Evolutionary conservation across 2,113 vertebrate species (phyloP).

Genomic region (Ciconia maguari): DNA sequence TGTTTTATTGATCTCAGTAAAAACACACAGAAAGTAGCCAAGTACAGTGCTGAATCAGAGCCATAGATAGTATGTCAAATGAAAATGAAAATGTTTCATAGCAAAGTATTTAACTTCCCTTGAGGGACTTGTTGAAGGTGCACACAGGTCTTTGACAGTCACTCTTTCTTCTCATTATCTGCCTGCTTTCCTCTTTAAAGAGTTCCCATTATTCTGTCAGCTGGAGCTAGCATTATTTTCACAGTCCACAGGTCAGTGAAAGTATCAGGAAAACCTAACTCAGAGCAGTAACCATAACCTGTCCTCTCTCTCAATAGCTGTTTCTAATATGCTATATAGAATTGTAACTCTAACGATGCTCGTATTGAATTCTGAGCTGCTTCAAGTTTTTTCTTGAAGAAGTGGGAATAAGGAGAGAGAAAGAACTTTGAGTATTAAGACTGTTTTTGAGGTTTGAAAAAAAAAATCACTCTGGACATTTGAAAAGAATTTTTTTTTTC

Average conservation of each 20-base stretch:
- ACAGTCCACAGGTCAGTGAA: neutral
- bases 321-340: neutral
- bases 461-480: neutral
- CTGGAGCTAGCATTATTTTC: neutral
- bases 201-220: neutral
- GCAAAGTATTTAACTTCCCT: neutral
- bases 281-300: neutral
- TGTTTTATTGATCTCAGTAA: neutral
- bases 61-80: neutral
- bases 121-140: neutral
- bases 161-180: neutral
- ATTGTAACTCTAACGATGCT: neutral
- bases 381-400: neutral
- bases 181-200: neutral
- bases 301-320: neutral
- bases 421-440: neutral
- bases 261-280: neutral
- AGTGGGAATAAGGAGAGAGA: neutral
- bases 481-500: neutral
- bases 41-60: neutral
- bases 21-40: neutral
- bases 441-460: neutral
- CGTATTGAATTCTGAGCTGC: neutral
- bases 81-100: neutral
- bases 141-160: neutral